Conservation (phyloP, 2,797 vertebrate species). For the Enteromius afrohamiltoni region DNA sequence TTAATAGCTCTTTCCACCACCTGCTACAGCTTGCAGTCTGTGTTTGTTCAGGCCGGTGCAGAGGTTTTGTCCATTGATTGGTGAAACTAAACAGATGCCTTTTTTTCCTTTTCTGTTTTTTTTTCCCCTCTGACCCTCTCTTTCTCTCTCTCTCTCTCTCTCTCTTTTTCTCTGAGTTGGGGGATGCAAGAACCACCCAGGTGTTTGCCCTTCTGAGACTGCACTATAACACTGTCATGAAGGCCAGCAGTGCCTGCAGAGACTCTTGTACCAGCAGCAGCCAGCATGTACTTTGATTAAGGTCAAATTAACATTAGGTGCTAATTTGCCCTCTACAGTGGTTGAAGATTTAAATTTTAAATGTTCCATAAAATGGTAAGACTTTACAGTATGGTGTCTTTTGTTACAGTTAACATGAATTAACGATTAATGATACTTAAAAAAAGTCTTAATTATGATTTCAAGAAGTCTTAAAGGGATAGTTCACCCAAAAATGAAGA, state of each 20-base stretch:
- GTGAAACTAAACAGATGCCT: conserved; percentile 60
- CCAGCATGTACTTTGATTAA: conserved; percentile 12
- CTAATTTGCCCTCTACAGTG: not conserved
- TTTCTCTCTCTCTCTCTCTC: conserved; percentile 19
- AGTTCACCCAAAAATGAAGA: too few relatives aligned
- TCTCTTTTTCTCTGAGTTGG: conserved; percentile 7
- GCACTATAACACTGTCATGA: conserved; percentile 26
- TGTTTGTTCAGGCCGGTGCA: conserved; percentile 82
- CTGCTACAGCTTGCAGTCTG: conserved; percentile 78
- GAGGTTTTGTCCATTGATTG: conserved; percentile 73
- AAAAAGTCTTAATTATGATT: too few relatives aligned
- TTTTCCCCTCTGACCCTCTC: conserved; percentile 29
- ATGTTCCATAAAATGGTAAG: conserved; percentile 4
- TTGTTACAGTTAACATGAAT: not conserved
- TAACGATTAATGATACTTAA: not conserved
- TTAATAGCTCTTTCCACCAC: conserved; percentile 80
- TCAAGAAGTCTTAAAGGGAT: too few relatives aligned
- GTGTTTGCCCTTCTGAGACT: conserved; percentile 48
- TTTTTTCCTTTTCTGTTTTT: conserved; percentile 19
- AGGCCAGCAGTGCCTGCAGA: conserved; percentile 33
- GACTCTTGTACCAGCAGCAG: conserved; percentile 31
- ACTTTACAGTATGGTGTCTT: not conserved
- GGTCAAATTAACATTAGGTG: conserved; percentile 16
- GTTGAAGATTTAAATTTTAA: conserved; percentile 28
- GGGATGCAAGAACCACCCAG: conserved; percentile 40